Base-by-base conservation (phyloP, 2,888 invertebrate species). In the Dione juno region DNA sequence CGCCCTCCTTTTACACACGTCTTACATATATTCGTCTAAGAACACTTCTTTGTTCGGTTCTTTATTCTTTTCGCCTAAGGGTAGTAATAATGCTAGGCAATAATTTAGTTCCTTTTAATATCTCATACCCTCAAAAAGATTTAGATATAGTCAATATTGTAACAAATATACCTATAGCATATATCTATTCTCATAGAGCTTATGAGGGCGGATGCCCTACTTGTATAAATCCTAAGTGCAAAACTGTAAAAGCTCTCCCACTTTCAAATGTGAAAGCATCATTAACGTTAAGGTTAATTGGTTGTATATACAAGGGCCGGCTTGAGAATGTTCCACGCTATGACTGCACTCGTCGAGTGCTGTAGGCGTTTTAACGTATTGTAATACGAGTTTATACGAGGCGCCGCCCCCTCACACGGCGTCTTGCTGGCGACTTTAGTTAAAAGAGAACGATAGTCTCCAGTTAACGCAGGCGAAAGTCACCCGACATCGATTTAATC, bases 1-100 rank as follows among this genome's bases (percentile, higher is more conserved):
- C 90, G 89, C 86, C 86, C 85, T 89, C 88, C 81, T 88, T 90
- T 91, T 88, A 88, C 87, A 88, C 85, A 82, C 86, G 85, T 86
- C 85, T 86, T 89, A 40, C 57, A 40, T 57, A 87, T 86, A 83
- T 84, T 80, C 80, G 81, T 81, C 83, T 83, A 84, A 84, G 87
- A 87, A 86, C 84, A 82, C 82, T 80, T 66, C 82, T 85, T 84
- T 87, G 85, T 84, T 83, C 84, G 84, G 82, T 86, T 88, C 82
- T 88, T 88, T 85, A 86, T 77, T 84, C 82, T 81, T 70, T 83
- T 63, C 64, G 61, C 66, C 69, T 61, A 21, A 67, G 65, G 71
- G 69, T 59, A 41, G 13, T 63, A 45, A 41, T 66, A 54, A 53
- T 45, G 59, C 40, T 61, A 54, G 45, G 40, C 53, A 61, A 53